phyloP scores from a whole-genome alignment of 2,113 vertebrate species.

The Phoxinus phoxinus region DNA sequence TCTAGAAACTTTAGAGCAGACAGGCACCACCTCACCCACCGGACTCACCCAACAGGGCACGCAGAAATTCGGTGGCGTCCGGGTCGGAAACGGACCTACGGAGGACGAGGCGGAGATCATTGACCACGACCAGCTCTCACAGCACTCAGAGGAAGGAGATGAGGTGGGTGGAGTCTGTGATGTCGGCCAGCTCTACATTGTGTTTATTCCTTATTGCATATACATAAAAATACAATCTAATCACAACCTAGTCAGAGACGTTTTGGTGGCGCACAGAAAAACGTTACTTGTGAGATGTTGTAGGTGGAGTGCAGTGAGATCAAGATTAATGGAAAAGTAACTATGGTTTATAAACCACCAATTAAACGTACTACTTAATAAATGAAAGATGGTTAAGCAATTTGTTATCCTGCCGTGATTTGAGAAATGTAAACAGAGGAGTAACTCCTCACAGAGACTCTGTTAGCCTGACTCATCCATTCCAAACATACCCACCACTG shows the following conservation, averaged over 20 bases:
- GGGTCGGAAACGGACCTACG: conserved; percentile 96
- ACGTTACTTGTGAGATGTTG: neutral
- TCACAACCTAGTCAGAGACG: neutral
- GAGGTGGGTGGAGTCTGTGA: conserved; percentile 81
- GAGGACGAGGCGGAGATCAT: conserved; percentile 99
- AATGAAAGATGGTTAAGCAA: too few relatives aligned
- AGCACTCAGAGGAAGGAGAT: conserved; percentile 95
- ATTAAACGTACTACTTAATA: too few relatives aligned
- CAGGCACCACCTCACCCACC: conserved; percentile 81
- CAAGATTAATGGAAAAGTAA: neutral
- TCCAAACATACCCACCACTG: conserved; percentile 42
- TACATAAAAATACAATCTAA: neutral
- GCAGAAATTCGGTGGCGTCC: conserved; percentile 97
- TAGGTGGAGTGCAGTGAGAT: neutral
- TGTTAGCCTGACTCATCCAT: conserved; percentile 20
- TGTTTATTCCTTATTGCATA: neutral
- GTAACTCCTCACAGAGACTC: conserved; percentile 54
- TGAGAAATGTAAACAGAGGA: conserved; percentile 61
- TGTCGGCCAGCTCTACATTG: neutral
- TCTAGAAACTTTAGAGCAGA: conserved; percentile 82
- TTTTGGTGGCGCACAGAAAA: neutral
- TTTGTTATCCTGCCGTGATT: conserved; percentile 51
- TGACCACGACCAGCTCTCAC: conserved; percentile 97
- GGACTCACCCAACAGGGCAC: conserved; percentile 90
- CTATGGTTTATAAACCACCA: neutral